Base-by-base conservation (phyloP, 2,797 vertebrate genomes). In the Cryptoblepharus egeriae region DNA sequence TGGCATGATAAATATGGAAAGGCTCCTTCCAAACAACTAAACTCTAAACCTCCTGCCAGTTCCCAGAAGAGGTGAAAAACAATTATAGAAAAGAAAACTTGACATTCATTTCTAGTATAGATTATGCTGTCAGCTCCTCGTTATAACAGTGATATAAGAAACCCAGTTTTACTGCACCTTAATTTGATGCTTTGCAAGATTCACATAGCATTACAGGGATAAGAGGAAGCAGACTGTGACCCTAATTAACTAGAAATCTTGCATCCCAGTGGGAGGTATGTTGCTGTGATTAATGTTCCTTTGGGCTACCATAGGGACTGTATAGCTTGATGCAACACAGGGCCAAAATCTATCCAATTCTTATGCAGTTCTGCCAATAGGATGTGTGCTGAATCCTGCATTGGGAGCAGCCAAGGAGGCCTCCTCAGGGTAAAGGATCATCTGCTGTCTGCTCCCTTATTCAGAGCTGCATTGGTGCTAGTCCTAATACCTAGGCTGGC, bases 221-320 rank as follows among this genome's bases (percentile, higher is more conserved):
- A 77, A 79, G 13, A 58, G 39, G 83, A 79, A 35, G 22, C 55
- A 87, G 26, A 83, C 84, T 78, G 0, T 60, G 15, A 42, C 37
- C 76, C 26, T n/a, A 77, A 82, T 24, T 79, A 83, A 30, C 18
- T 79, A 24, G 22, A 81, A 76, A 65, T 5, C 60, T 35, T 64
- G 52, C 77, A 85, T 71, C 11, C 30, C 63, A 77, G 42, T 84
- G 82, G 20, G 6, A 82, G 81, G 30, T 69, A 1, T 39, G n/a
- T 52, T 76, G 13, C 80, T 58, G 49, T 32, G 13, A 24, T 75
- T 85, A 73, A 79, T 6, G 79, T 20, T 83, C 26, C 39, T 39
- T 81, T 35, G 60, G 52, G 35, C 80, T 45, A 79, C 0, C 2
- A 10, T 70, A 72, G 77, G 35, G 75, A 79, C 83, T 18, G 8